These are phyloP conservation scores for Limnephilus auricula DNA, from an alignment of 2,888 invertebrate species.

Conservation along the genomic window DNA sequence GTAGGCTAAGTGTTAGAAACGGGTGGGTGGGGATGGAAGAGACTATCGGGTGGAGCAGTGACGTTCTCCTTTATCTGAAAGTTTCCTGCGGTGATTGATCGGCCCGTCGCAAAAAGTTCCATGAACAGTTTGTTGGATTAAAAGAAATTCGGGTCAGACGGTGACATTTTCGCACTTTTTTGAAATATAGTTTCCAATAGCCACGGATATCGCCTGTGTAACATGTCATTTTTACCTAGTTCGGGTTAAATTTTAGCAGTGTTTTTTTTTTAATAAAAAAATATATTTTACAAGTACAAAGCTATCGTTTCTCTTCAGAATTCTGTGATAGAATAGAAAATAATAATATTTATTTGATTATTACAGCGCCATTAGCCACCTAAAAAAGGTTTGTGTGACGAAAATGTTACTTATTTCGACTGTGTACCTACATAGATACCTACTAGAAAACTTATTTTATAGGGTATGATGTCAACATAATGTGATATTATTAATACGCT, in stretches of 20 bases:
- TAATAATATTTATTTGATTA: no score
- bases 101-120: slow-evolving; percentile 20
- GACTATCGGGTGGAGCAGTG: neutral
- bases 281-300: neutral
- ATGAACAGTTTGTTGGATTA: slow-evolving; percentile 36
- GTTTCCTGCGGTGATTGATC: slow-evolving; percentile 45
- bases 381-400: no score
- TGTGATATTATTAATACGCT: no score
- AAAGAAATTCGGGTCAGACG: neutral
- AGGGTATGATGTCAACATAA: no score
- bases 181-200: neutral
- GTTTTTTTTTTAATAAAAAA: neutral
- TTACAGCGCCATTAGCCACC: no score
- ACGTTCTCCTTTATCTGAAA: slow-evolving; percentile 30
- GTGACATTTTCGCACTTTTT: neutral
- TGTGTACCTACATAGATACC: no score
- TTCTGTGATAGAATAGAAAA: neutral
- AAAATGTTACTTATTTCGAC: no score
- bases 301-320: neutral
- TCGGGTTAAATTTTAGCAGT: neutral
- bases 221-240: neutral
- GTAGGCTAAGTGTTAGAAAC: neutral
- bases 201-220: neutral
- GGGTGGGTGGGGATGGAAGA: neutral
- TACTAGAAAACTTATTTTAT: no score